Percentiles rank a stretch among this genome's conserved stretches.
Conservation (phyloP, 2,797 vertebrate genomes). For the Anguilla pacifica region DNA sequence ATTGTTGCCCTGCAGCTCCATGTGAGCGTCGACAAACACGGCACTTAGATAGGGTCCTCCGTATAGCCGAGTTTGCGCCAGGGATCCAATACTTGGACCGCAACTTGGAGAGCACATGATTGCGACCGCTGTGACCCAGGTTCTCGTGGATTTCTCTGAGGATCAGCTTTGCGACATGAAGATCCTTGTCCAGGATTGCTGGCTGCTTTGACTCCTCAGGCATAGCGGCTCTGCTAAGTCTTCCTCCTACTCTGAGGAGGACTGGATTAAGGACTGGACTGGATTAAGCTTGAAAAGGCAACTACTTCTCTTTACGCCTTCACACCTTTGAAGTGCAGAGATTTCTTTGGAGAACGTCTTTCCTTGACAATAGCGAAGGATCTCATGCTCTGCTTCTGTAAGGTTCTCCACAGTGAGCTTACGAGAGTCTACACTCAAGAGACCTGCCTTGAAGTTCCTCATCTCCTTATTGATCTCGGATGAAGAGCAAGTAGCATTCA, state of each 20-base stretch:
- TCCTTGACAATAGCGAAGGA: neutral
- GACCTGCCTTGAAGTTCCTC: no score
- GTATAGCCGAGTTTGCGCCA: neutral
- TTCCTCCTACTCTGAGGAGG: no score
- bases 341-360: constrained; percentile 10
- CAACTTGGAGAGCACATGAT: constrained; percentile 9
- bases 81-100: neutral
- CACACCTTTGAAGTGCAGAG: neutral
- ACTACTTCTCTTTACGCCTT: neutral
- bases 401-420: no score
- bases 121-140: constrained; percentile 13
- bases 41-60: neutral
- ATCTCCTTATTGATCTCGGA: no score
- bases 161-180: neutral
- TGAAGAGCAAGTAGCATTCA: no score
- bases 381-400: no score
- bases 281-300: neutral
- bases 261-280: no score
- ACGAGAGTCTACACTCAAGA: no score
- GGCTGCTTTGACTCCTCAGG: no score
- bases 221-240: no score
- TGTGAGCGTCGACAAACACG: neutral
- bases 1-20: neutral
- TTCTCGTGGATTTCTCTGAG: constrained; percentile 22
- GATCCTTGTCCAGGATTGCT: neutral